Evolutionary conservation across 1,140 invertebrate species (phyloP).

Genomic region (Aphis gossypii): DNA sequence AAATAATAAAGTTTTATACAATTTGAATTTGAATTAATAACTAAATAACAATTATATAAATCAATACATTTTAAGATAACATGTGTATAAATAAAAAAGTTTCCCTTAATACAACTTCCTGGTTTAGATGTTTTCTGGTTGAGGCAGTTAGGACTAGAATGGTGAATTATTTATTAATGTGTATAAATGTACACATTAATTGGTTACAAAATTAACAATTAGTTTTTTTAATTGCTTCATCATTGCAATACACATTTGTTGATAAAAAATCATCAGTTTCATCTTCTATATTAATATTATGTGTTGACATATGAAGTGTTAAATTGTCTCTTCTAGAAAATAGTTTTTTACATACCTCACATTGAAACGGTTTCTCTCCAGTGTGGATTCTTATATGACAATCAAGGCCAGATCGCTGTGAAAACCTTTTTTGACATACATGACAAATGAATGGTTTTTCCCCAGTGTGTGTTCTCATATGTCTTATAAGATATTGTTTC

Average conservation of each 20-base stretch:
- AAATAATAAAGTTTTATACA: background rate
- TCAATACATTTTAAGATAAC: background rate
- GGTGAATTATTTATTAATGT: too few species aligned
- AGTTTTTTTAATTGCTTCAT: too few species aligned
- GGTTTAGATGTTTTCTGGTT: background rate
- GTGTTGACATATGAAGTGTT: conserved; percentile 2
- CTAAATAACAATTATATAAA: background rate
- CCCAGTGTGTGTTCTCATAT: conserved; percentile 76
- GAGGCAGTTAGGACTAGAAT: background rate
- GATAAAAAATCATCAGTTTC: background rate
- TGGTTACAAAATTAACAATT: too few species aligned
- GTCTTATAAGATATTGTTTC: conserved; percentile 69
- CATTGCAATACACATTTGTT: background rate
- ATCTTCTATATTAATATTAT: background rate
- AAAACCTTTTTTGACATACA: conserved; percentile 72
- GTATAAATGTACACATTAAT: too few species aligned
- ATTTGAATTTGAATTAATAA: background rate
- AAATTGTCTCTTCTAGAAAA: conserved; percentile 64
- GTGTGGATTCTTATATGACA: conserved; percentile 60
- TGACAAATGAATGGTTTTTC: conserved; percentile 78
- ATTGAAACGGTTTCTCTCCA: conserved; percentile 59
- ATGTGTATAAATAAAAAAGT: background rate
- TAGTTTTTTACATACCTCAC: conserved; percentile 70
- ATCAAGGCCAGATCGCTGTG: conserved; percentile 74
- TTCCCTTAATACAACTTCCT: background rate